phyloP scores from a whole-genome alignment of 2,888 invertebrate genomes.

The Mantis religiosa region DNA sequence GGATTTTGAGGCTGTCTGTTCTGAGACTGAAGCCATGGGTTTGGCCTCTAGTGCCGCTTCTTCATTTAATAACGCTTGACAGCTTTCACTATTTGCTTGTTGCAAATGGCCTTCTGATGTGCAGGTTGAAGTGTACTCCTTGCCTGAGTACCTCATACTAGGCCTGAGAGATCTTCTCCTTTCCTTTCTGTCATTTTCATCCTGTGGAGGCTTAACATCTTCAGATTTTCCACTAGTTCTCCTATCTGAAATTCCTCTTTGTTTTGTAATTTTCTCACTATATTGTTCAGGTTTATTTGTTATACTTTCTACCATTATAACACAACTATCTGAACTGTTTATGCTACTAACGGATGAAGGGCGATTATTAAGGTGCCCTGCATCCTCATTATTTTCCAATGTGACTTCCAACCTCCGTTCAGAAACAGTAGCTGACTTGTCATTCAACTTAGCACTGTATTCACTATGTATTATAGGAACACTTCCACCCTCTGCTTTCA shows the following conservation, averaged over 20 bases:
- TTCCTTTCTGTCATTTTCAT: not conserved
- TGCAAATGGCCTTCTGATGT: not conserved
- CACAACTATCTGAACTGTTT: not conserved
- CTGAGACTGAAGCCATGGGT: not conserved
- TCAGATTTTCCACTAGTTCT: not conserved
- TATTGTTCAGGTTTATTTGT: not conserved
- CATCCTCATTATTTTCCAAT: not conserved
- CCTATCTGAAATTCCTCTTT: not conserved
- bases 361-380: not conserved
- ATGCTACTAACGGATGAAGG: not conserved
- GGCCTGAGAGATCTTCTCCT: conserved; percentile 25
- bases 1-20: not conserved
- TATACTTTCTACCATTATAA: not conserved
- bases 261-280: not conserved
- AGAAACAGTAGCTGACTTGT: not conserved
- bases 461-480: not conserved
- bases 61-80: not conserved
- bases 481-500: not conserved
- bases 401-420: not conserved
- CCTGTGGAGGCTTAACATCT: conserved; percentile 3
- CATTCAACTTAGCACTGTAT: not conserved
- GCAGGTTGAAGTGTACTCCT: not conserved
- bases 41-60: not conserved
- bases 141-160: conserved; percentile 23
- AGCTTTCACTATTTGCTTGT: not conserved